Evolutionary conservation across 2,888 invertebrate genomes (phyloP), one percentile per base, ranked within the genome.

Genomic region (Ophonus ardosiacus): DNA sequence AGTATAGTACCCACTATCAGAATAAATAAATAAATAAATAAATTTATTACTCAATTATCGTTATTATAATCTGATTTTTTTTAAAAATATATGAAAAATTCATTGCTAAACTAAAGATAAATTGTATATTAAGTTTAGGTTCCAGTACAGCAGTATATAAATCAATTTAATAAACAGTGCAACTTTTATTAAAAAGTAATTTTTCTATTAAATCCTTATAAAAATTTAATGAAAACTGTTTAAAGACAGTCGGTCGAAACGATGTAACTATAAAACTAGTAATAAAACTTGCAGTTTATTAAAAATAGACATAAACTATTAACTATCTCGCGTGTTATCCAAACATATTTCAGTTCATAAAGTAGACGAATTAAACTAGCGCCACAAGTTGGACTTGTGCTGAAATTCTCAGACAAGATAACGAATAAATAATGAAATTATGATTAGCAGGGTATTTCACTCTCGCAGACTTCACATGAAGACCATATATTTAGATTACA

Each of bases 401-500:
- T 63, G 63, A 63, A 59, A 63, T 21, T 63, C 24, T 59, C 7
- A 24, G 18, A 59, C 59, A 21, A 63, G 63, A 63, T 63, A 63
- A 24, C 24, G 18, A 63, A 63, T 24, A 63, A 63, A 63, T 63
- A 63, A 63, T 63, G 63, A 63, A 63, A 63, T 63, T 21, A 63
- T 63, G 18, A 59, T 59, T 59, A 15, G 15, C 59, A 7, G 59
- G 15, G 24, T 21, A 21, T 63, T 18, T 24, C 21, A 13, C 63
- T 63, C 13, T 18, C 5, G 0, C 7, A 0, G 21, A 61, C 10
- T 51, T 1, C 18, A 21, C 24, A 8, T 18, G 10, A 63, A 24
- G 63, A 21, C 7, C 63, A 24, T 4, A 68, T 74, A 74, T 74
- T 74, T 43, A 43, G 43, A 74, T 74, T 51, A 74, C 43, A 68